Percentiles rank a stretch among this genome's conserved stretches.
Evolutionary conservation across 2,797 vertebrate species (phyloP).

Genomic region (Syngnathus rostellatus): DNA sequence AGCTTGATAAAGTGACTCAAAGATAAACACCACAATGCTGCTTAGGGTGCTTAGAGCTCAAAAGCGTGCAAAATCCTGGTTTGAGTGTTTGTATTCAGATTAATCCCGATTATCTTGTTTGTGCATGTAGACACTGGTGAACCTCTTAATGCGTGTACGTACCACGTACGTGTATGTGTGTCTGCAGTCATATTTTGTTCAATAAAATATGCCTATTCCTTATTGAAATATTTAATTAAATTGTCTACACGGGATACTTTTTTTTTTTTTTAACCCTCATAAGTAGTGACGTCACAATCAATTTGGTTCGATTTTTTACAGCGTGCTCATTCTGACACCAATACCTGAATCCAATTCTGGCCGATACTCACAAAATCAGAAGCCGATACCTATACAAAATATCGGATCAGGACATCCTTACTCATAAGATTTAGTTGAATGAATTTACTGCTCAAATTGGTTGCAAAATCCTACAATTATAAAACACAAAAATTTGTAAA

Average conservation of each 20-base stretch:
- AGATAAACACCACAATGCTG: not conserved
- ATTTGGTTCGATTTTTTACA: too few species aligned
- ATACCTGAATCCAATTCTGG: too few species aligned
- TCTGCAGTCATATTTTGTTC: not conserved
- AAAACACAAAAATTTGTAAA: not conserved
- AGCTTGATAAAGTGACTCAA: not conserved
- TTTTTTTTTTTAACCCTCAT: not conserved
- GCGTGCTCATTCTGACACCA: too few species aligned
- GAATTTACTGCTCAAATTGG: not conserved
- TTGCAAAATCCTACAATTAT: not conserved
- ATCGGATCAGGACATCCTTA: too few species aligned
- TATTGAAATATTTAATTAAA: not conserved
- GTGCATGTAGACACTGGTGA: constrained; percentile 3
- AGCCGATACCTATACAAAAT: too few species aligned
- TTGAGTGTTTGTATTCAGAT: constrained; percentile 11
- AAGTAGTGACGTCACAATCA: too few species aligned
- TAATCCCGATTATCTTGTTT: constrained; percentile 35
- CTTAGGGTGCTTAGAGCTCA: not conserved
- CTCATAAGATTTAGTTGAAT: not conserved
- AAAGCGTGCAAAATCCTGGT: constrained; percentile 5
- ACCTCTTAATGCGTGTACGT: constrained; percentile 1
- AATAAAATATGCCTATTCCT: not conserved
- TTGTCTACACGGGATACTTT: not conserved
- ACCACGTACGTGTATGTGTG: not conserved
- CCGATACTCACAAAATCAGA: too few species aligned